Conservation (phyloP, 23 tunicate species). For the Oikopleura dioica region DNA sequence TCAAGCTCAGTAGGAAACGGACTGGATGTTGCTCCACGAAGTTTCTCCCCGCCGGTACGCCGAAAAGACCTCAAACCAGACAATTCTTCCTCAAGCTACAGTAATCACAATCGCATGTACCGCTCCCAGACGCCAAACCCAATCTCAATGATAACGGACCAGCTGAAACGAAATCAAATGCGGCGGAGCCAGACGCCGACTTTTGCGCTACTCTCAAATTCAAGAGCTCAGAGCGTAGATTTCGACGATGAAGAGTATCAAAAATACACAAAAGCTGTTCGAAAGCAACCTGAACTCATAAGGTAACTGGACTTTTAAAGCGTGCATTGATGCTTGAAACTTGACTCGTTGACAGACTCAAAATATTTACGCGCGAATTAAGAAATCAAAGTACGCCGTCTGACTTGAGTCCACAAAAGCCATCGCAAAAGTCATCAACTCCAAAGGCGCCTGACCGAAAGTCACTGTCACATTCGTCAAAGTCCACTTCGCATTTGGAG, state of each 20-base stretch:
- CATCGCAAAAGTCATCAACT: background rate
- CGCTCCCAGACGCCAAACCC: background rate
- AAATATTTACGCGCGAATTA: no score
- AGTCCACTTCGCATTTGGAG: background rate
- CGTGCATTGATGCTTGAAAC: no score
- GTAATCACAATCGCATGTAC: no score
- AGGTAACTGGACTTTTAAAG: no score
- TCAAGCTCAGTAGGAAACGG: slow-evolving; percentile 36
- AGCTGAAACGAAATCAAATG: background rate
- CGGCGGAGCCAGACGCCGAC: background rate
- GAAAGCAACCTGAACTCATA: background rate
- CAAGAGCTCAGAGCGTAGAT: background rate
- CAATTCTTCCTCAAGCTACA: slow-evolving; percentile 13
- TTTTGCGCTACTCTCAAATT: background rate
- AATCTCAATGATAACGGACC: background rate
- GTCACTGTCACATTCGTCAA: background rate
- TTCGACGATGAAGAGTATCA: background rate
- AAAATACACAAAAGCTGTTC: background rate
- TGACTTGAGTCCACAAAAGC: no score
- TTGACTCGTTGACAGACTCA: no score
- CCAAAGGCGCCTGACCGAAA: background rate
- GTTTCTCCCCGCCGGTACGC: slow-evolving; percentile 12
- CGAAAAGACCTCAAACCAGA: background rate
- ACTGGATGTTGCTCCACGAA: slow-evolving; percentile 35
- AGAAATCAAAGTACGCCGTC: no score